Base-by-base conservation (phyloP, 2,113 vertebrate genomes). In the Dunckerocampus dactyliophorus region DNA sequence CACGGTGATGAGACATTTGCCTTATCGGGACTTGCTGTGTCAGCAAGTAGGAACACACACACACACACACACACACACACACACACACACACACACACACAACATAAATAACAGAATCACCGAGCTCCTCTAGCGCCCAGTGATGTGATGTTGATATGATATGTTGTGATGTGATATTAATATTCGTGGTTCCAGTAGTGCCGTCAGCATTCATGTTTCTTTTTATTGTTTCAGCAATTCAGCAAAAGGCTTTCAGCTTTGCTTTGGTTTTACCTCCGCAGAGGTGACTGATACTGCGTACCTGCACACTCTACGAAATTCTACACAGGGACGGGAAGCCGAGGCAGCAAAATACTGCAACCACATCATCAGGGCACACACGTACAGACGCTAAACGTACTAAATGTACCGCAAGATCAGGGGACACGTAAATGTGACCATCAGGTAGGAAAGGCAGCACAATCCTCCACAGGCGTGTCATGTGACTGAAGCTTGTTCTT, bases 11-110 rank as follows among this genome's bases (percentile, higher is more conserved):
- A 78, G 74, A 74, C 83, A 74, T 78, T 81, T 72, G 13, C 58
- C 73, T 81, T 82, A 77, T 87, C 80, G 50, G 67, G 22, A 47
- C 47, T 50, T 85, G 85, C 85, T 66, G 72, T 73, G 77, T 84
- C 85, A 83, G 85, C 87, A 83, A 76, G 74, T 76, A 71, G 19
- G 12, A 12, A 37, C 24, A 42, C 54, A 3, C 13, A 43, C 39
- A 4, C 39, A 43, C 31, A 43, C 39, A 43, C 39, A 43, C 39
- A 14, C 39, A 39, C 37, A 39, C 37, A 39, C 24, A 42, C 54
- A 3, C 13, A 43, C 39, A 4, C 39, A 43, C 31, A 43, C 39
- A 43, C 39, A 43, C 39, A 14, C 39, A 39, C 37, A 39, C 37
- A 39, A 39, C 37, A 39, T 12, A 12, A 9, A 39, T 12, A 39